phyloP scores from a whole-genome alignment of 2,113 vertebrate species.

The Pteropus alecto region DNA sequence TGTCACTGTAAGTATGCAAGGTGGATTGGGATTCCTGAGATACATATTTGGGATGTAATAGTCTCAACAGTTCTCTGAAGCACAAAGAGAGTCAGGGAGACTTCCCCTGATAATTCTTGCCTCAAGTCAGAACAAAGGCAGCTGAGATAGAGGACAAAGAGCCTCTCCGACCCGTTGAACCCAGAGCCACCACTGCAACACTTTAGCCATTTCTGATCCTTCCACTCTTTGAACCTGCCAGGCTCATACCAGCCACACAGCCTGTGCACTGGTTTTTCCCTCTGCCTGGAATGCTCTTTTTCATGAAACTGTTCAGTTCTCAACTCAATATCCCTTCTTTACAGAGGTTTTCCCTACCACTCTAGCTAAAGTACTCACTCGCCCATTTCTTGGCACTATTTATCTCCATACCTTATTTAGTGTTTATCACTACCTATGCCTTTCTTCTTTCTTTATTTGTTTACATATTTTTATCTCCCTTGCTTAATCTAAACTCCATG shows the following conservation, averaged over 20 bases:
- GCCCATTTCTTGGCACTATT: neutral
- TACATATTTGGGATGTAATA: neutral
- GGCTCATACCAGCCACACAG: neutral
- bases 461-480: neutral
- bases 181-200: fast-evolving
- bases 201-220: neutral
- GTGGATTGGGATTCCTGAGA: neutral
- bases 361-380: neutral
- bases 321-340: neutral
- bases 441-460: neutral
- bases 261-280: neutral
- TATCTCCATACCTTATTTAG: neutral
- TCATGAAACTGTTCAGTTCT: neutral
- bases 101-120: neutral
- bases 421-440: neutral
- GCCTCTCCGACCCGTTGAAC: neutral
- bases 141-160: neutral
- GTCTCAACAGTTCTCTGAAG: neutral
- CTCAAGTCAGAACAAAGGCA: neutral
- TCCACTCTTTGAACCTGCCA: neutral
- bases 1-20: neutral
- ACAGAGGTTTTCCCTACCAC: neutral
- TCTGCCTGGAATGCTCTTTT: neutral
- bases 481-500: neutral
- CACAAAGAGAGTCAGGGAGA: neutral